Evolutionary conservation across 2,113 vertebrate species (phyloP), one percentile per base, ranked within the genome.

Genomic region (Protobothrops mucrosquamatus): DNA sequence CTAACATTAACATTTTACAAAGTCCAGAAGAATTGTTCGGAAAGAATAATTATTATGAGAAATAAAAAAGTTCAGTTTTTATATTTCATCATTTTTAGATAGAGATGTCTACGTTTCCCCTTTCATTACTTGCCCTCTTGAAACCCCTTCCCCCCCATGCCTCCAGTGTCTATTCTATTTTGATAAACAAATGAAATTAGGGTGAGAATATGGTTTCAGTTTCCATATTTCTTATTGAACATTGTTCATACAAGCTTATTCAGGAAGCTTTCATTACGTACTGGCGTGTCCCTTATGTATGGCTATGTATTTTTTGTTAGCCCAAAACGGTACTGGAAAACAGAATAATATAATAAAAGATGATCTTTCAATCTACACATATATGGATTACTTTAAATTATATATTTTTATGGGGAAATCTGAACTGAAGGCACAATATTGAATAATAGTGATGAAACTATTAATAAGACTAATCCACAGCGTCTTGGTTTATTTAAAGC

Each of bases 161-260:
- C 2, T n/a, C 29, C 64, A 93, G 56, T 64, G 55, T 94, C 92
- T 10, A n/a, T 29, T 55, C 52, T 9, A 90, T 15, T 92, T 88
- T 6, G 0, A 56, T 59, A 48, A 64, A 48, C 20, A 85, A 20
- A 86, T 91, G 34, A 85, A 85, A 46, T 64, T 90, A 43, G 59
- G 23, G 26, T 91, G 34, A 93, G 3, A 92, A 1, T 87, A 59
- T 10, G 46, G 56, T 54, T 26, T 52, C 85, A 94, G 24, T 61
- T 94, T 56, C 87, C 89, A 64, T 92, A 92, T 94, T 92, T 92
- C 85, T 92, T 26, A n/a, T 56, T 95, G 94, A 92, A 95, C 94
- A 92, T 61, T 59, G n/a, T 93, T 95, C 81, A 61, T 57, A 10
- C 57, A 55, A 94, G 39, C 54, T 97, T 96, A 95, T 96, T 93